Evolutionary conservation across 1,140 invertebrate species (phyloP).

Genomic region (Drosophila tsacasi): DNA sequence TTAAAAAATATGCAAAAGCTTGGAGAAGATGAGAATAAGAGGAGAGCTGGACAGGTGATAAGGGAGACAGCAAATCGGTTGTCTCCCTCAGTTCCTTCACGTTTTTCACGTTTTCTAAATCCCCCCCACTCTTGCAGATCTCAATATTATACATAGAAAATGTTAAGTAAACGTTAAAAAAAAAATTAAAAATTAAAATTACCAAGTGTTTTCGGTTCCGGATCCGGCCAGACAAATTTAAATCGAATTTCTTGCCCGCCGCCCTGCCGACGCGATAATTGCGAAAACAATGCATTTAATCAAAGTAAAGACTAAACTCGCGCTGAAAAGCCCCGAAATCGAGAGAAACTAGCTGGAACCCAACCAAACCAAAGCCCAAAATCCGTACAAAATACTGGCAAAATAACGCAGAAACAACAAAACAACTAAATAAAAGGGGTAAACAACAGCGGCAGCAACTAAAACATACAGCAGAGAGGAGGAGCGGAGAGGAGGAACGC

Average conservation of each 20-base stretch:
- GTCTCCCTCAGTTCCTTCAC: conserved; percentile 9
- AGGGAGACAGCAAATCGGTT: conserved; percentile 12
- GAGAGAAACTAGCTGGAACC: conserved; percentile 59
- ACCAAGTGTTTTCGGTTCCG: conserved; percentile 9
- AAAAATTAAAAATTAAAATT: conserved; percentile 7
- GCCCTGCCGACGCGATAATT: conserved; percentile 3
- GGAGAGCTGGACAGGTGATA: conserved; percentile 16
- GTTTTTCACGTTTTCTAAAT: neutral
- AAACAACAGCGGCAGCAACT: neutral
- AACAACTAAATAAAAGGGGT: conserved; percentile 12
- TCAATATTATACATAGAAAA: neutral
- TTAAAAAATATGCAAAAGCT: conserved; percentile 19
- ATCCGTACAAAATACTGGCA: conserved; percentile 28
- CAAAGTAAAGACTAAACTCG: conserved; percentile 70
- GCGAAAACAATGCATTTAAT: conserved; percentile 73
- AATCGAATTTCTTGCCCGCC: conserved; percentile 10
- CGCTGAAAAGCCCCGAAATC: conserved; percentile 65
- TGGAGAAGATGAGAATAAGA: conserved; percentile 13
- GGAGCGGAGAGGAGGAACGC: conserved; percentile 21
- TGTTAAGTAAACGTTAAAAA: conserved; percentile 11
- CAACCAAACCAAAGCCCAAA: conserved; percentile 12
- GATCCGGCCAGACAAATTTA: conserved; percentile 2
- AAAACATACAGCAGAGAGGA: conserved; percentile 1
- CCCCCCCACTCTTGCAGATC: conserved; percentile 28
- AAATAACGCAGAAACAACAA: conserved; percentile 31